Evolutionary conservation across 2,797 vertebrate genomes (phyloP), one percentile per base, ranked within the genome.

Genomic region (Pseudochromis fuscus): DNA sequence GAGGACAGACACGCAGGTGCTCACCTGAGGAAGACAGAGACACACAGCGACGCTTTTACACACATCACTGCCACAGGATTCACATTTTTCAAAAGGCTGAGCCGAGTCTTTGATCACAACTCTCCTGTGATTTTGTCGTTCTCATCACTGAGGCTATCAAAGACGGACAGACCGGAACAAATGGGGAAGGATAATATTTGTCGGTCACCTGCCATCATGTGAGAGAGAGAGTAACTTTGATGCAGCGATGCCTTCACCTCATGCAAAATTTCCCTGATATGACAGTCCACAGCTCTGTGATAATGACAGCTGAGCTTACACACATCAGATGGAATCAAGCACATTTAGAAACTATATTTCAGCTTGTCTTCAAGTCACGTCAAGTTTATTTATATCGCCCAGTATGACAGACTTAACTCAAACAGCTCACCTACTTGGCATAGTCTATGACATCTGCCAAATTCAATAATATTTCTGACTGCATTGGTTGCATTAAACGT

Each of bases 1-100:
- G 96, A 93, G 96, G 94, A 91, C 98, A 99, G 83, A 98, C 96
- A 75, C 96, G 95, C 87, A 99, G 95, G 92, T 98, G 96, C 83
- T 98, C 96, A 88, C 97, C 98, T 99, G 30, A 46, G 87, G 66
- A 69, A 88, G 51, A 89, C 69, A 86, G 72, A 91, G 60, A 89
- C 46, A 82, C 0, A 68, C 35, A 64, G 62, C 2, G 5, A 4
- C 3, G 5, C 57, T 89, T 91, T 74, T 59, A 86, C 61, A 87
- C 75, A 77, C 73, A 74, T 83, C 76, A 57, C 33, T 61, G 46
- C 75, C 49, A 74, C 31, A 53, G 71, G 63, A 81, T 72, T 72
- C 19, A 5, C 8, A 65, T 66, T 72, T 83, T 86, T 83, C 53
- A 74, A 89, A 87, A 72, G 80, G 72, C 74, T 66, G 66, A 44